Conservation (phyloP, 2,113 vertebrate species). For the Caranx melampygus region DNA sequence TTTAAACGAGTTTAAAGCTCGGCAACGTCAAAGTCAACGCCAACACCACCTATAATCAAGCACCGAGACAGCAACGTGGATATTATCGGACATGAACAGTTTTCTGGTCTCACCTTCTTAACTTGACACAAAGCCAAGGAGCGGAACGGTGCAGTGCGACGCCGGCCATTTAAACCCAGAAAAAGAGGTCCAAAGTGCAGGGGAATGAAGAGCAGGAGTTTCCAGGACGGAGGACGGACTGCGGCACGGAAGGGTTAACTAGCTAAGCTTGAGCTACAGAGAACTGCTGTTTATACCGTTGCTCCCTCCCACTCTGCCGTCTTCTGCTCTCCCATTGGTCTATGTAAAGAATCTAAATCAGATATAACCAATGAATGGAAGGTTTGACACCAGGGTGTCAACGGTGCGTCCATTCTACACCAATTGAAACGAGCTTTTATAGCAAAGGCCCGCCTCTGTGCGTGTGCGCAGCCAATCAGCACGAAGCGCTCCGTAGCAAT, state of each 20-base stretch:
- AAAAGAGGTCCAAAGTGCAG: neutral
- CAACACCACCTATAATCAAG: neutral
- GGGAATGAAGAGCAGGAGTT: neutral
- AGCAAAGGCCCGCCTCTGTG: slow-evolving; percentile 45
- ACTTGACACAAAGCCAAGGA: slow-evolving; percentile 7
- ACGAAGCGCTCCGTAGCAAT: neutral
- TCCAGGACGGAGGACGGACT: neutral
- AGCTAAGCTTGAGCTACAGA: slow-evolving; percentile 9
- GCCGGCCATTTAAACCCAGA: slow-evolving; percentile 40
- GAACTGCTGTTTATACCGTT: slow-evolving; percentile 18
- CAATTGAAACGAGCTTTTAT: neutral
- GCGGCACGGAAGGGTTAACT: neutral
- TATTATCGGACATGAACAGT: fast-evolving
- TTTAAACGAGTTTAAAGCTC: neutral
- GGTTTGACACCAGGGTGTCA: neutral
- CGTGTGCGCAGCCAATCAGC: slow-evolving; percentile 51
- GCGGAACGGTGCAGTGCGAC: slow-evolving; percentile 35
- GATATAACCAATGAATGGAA: neutral
- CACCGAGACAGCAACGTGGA: neutral
- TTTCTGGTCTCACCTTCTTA: slow-evolving; percentile 37
- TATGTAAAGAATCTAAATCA: fast-evolving
- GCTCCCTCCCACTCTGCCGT: slow-evolving; percentile 25
- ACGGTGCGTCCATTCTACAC: neutral
- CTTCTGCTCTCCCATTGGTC: slow-evolving; percentile 41
- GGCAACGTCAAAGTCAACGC: neutral